phyloP scores from a whole-genome alignment of 2,888 invertebrate genomes.

The Rhodophaea formosa region DNA sequence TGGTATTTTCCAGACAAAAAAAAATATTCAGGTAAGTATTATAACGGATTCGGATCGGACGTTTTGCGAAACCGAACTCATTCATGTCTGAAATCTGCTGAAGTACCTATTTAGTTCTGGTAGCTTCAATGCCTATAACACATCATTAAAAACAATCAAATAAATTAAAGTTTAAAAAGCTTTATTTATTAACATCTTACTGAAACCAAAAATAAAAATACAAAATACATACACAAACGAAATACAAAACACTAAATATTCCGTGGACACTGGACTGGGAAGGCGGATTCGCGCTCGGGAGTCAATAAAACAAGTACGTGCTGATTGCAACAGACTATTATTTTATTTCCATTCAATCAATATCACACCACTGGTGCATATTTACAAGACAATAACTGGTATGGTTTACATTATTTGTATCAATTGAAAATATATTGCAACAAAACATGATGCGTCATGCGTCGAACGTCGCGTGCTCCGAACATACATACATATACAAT shows the following conservation, averaged over 20 bases:
- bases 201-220: conserved; percentile 40
- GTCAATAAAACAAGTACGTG: conserved; percentile 56
- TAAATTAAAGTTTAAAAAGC: conserved; percentile 26
- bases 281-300: conserved; percentile 25
- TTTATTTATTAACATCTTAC: conserved; percentile 45
- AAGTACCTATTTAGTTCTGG: too few species aligned
- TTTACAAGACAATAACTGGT: conserved; percentile 77
- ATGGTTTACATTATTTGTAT: conserved; percentile 33
- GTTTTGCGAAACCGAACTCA: too few species aligned
- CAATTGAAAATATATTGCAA: conserved; percentile 44
- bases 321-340: conserved; percentile 76
- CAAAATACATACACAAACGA: conserved; percentile 34
- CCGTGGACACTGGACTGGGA: conserved; percentile 31
- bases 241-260: conserved; percentile 29
- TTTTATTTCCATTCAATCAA: conserved; percentile 74
- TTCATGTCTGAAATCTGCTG: too few species aligned
- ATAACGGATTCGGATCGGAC: too few species aligned
- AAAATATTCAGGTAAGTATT: too few species aligned
- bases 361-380: conserved; percentile 73
- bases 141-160: too few species aligned
- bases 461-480: conserved; percentile 48
- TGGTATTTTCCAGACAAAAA: too few species aligned
- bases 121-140: too few species aligned
- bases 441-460: conserved; percentile 43
- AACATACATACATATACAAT: conserved; percentile 50